Conservation (phyloP, 2,797 vertebrate species). For the Cirrhinus mrigala region DNA sequence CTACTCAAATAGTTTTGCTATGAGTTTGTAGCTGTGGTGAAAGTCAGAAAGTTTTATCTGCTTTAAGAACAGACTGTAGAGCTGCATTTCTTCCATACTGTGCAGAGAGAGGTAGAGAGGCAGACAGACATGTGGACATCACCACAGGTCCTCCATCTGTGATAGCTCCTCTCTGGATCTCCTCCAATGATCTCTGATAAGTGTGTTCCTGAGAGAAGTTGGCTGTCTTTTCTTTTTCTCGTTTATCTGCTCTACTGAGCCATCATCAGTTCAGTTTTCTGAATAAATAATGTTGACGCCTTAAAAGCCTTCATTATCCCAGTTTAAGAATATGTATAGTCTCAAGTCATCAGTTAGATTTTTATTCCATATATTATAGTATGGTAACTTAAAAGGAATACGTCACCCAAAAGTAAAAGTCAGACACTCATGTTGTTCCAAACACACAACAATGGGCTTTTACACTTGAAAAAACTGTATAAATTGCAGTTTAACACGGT, state of each 20-base stretch:
- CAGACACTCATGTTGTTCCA: neutral
- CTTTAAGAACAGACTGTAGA: constrained; percentile 8
- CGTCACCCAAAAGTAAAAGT: neutral
- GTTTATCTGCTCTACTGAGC: neutral
- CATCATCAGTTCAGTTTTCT: constrained; percentile 51
- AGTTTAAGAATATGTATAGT: neutral
- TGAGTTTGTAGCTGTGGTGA: constrained; percentile 2
- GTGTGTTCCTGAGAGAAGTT: constrained; percentile 46
- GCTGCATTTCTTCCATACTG: neutral
- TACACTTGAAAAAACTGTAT: neutral
- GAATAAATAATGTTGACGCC: constrained; percentile 65
- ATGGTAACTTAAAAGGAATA: neutral
- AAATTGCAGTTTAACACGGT: neutral
- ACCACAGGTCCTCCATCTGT: constrained; percentile 32
- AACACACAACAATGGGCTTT: neutral
- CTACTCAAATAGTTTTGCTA: neutral
- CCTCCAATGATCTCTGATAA: constrained; percentile 20
- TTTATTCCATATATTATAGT: neutral
- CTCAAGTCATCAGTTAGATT: neutral
- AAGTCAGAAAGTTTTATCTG: neutral
- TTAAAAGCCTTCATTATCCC: constrained; percentile 46
- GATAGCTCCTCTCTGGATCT: constrained; percentile 10
- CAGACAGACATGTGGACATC: constrained; percentile 40
- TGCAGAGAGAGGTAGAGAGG: constrained; percentile 5
- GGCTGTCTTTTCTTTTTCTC: constrained; percentile 2